A percentile compares a stretch with the other conserved stretches of the same genome.
These are phyloP conservation scores for Oryzaephilus surinamensis DNA, from an alignment of 1,140 invertebrate species.

Conservation along the genomic window DNA sequence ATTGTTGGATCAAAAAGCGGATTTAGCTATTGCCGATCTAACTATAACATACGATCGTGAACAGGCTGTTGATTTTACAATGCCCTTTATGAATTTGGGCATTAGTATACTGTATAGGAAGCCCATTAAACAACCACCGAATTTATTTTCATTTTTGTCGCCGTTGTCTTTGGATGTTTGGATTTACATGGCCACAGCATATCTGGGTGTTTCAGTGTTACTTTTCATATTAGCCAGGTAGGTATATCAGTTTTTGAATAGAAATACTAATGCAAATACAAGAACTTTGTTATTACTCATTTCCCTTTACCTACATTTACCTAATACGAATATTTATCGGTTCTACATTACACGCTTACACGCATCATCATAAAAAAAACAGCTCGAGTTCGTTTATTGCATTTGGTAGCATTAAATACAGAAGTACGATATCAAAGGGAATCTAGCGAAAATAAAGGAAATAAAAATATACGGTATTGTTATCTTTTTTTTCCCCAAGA, in stretches of 20 bases:
- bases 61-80: conserved; percentile 87
- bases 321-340: too few relatives aligned
- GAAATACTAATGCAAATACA: neutral
- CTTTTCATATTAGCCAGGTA: conserved; percentile 87
- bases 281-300: neutral
- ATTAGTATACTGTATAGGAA: conserved; percentile 90
- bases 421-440: too few relatives aligned
- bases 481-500: too few relatives aligned
- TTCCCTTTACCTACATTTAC: too few relatives aligned
- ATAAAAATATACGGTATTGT: too few relatives aligned
- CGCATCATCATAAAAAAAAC: too few relatives aligned
- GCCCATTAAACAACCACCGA: conserved; percentile 81
- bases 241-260: conserved; percentile 1
- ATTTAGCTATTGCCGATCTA: conserved; percentile 84
- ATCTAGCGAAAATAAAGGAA: too few relatives aligned
- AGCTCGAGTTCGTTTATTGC: too few relatives aligned
- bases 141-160: conserved; percentile 88
- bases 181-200: conserved; percentile 93
- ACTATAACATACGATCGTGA: conserved; percentile 88
- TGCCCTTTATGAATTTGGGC: conserved; percentile 92
- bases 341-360: too few relatives aligned
- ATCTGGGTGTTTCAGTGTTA: conserved; percentile 84
- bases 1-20: conserved; percentile 78
- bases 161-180: conserved; percentile 88
- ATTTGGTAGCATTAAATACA: too few relatives aligned